Evolutionary conservation across 2,888 invertebrate species (phyloP).

Genomic region (Phaonia tiefii): DNA sequence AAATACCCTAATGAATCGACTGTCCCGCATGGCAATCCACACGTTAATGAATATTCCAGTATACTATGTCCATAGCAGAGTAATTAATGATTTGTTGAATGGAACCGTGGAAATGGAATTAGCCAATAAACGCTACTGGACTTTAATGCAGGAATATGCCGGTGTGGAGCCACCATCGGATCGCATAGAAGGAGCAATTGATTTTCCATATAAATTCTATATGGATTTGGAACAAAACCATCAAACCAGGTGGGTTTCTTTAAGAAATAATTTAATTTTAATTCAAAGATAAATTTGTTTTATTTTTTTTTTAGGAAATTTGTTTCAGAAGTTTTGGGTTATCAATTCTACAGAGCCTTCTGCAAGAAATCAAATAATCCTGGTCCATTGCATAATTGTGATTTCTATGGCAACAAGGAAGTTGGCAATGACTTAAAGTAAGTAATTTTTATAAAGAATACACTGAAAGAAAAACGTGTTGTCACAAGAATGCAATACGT

Average conservation of each 20-base stretch:
- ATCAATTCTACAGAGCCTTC: constrained; percentile 88
- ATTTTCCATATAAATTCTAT: constrained; percentile 89
- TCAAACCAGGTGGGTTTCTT: constrained; percentile 75
- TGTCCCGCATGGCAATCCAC: constrained; percentile 82
- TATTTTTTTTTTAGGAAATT: constrained; percentile 83
- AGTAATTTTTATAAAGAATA: too few species aligned
- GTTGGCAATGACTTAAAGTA: constrained; percentile 86
- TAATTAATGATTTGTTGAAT: constrained; percentile 86
- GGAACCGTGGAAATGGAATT: constrained; percentile 83
- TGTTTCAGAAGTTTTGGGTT: constrained; percentile 90
- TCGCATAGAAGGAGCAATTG: constrained; percentile 86
- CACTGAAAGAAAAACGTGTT: too few species aligned
- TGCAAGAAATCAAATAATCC: constrained; percentile 88
- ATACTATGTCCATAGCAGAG: constrained; percentile 86
- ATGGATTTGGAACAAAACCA: constrained; percentile 78
- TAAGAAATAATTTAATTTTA: too few species aligned
- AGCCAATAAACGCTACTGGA: constrained; percentile 86
- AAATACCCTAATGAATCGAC: constrained; percentile 74
- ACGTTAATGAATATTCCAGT: constrained; percentile 88
- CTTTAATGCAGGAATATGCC: constrained; percentile 83
- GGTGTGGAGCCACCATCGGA: constrained; percentile 85
- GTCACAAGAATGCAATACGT: too few species aligned
- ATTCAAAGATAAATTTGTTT: too few species aligned
- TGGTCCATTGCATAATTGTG: constrained; percentile 89
- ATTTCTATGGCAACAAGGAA: constrained; percentile 88